phyloP scores from a whole-genome alignment of 2,113 vertebrate species.

The Hemicordylus capensis region DNA sequence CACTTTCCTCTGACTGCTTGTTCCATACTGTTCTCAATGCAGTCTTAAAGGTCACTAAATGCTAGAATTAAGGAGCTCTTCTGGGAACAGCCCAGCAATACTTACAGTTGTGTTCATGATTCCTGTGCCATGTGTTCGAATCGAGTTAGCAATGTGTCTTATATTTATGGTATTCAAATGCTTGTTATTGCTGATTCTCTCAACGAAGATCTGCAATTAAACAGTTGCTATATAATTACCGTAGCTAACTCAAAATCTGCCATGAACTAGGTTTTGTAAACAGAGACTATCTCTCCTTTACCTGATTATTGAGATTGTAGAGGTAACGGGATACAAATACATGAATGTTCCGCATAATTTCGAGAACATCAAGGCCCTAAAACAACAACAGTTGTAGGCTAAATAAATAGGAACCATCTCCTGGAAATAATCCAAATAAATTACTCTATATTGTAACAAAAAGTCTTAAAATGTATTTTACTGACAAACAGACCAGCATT shows the following conservation, averaged over 20 bases:
- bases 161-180: conserved; percentile 99
- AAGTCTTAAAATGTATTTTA: too few relatives aligned
- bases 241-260: background rate
- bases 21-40: background rate
- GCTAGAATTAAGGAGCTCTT: background rate
- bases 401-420: background rate
- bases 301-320: conserved; percentile 99
- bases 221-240: background rate
- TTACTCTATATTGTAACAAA: background rate
- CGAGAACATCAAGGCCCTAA: conserved; percentile 96
- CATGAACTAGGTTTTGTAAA: background rate
- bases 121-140: conserved; percentile 96
- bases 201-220: conserved; percentile 91
- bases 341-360: conserved; percentile 99
- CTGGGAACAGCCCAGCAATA: background rate
- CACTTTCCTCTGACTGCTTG: background rate
- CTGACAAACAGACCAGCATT: background rate
- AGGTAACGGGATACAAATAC: conserved; percentile 98
- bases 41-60: background rate
- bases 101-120: conserved; percentile 99
- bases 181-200: conserved; percentile 98
- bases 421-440: background rate
- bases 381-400: conserved; percentile 56
- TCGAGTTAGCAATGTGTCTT: conserved; percentile 97
- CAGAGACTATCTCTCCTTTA: conserved; percentile 37